Evolutionary conservation across 2,888 invertebrate species (phyloP), one percentile per base, ranked within the genome.

Genomic region (Cryptops parisi): DNA sequence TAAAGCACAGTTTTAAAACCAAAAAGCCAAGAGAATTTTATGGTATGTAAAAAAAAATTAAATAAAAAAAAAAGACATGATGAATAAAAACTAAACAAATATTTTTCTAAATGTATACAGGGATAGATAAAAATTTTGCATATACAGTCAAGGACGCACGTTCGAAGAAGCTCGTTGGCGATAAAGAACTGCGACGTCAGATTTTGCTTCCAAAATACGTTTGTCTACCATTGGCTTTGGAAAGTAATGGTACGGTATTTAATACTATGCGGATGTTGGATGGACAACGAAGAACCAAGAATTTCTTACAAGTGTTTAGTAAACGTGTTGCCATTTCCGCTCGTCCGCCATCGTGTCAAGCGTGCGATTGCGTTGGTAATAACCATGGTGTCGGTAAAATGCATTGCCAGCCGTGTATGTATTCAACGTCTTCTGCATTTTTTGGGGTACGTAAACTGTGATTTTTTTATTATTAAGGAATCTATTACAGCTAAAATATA

Each of bases 141-240:
- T 91, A 81, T 65, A 86, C 88, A 0, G 83, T 82, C 64, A 84
- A 83, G 60, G 86, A 84, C 64, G 76, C 79, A 51, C 55, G 58
- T 19, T 60, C 57, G 26, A 77, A 79, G 58, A 66, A 70, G 1
- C 66, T 85, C 22, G 74, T 72, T 24, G 89, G 89, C 0, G 86
- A 89, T 67, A 67, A 72, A 0, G 81, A 78, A 43, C 72, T 88
- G 5, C 72, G 82, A 57, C 77, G 79, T 56, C 82, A 85, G 67
- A 79, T 85, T 22, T 80, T 78, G 55, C 70, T 84, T 57, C 82
- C 87, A 1, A 87, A 86, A 65, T 78, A 77, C 55, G 76, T 82
- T 45, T 90, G 90, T 64, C 78, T 81, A 1, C 82, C 86, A 0
- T 72, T 90, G 21, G 84, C 89, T 0, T 67, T 89, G 60, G 87